Percentiles rank a stretch among this genome's conserved stretches.
Evolutionary conservation across 1,140 invertebrate species (phyloP).

Genomic region (Fopius arisanus): DNA sequence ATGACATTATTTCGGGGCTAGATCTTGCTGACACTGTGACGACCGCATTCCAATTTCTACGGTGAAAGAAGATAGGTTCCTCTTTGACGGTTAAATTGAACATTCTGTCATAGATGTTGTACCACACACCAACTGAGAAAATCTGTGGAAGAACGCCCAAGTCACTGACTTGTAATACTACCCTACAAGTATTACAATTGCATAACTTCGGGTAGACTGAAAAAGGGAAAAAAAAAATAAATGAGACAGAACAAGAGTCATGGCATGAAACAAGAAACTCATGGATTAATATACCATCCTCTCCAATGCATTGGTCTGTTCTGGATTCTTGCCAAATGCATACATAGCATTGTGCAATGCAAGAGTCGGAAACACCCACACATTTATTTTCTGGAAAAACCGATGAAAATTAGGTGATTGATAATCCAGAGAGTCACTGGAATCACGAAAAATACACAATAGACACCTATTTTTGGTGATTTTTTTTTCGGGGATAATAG

Average conservation of each 20-base stretch:
- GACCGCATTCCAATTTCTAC: neutral
- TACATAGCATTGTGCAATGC: conserved; percentile 44
- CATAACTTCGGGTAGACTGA: neutral
- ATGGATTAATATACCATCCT: conserved; percentile 56
- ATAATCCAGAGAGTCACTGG: neutral
- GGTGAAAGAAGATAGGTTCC: neutral
- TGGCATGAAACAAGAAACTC: conserved; percentile 36
- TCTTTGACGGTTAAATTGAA: conserved; percentile 26
- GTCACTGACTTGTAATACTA: neutral
- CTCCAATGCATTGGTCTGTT: conserved; percentile 47
- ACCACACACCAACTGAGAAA: neutral
- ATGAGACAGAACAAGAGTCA: neutral
- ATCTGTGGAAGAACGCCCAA: neutral
- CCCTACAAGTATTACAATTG: neutral
- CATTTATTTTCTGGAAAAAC: conserved; percentile 20
- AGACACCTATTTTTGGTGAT: neutral
- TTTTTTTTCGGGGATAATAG: neutral
- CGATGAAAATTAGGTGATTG: conserved; percentile 11
- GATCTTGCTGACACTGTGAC: neutral
- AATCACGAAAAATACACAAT: neutral
- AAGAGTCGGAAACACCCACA: conserved; percentile 49
- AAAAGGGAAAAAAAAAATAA: neutral
- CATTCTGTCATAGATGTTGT: neutral
- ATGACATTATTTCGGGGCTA: conserved; percentile 15
- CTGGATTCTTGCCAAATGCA: conserved; percentile 55